Percentiles rank a stretch among this genome's conserved stretches.
Evolutionary conservation across 2,888 invertebrate species (phyloP).

Genomic region (Liopterus haemorrhoidalis): DNA sequence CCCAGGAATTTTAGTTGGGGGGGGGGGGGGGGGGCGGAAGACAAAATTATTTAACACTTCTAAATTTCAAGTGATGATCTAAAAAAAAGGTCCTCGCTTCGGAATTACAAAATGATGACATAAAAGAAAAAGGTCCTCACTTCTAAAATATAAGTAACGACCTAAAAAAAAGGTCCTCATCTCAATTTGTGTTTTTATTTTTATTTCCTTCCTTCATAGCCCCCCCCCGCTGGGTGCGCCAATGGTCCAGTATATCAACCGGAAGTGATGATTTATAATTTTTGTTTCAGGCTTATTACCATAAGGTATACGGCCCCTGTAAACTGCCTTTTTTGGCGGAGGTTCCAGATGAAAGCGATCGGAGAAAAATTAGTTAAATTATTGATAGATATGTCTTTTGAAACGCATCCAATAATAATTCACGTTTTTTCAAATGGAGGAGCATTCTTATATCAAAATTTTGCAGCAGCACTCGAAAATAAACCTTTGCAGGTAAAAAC

Average conservation of each 20-base stretch:
- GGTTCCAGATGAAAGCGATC: constrained; percentile 54
- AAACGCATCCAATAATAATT: constrained; percentile 65
- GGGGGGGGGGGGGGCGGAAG: too few relatives aligned
- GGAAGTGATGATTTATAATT: constrained; percentile 2
- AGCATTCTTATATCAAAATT: constrained; percentile 62
- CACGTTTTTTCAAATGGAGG: constrained; percentile 76
- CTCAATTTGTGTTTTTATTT: too few relatives aligned
- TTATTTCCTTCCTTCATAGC: too few relatives aligned
- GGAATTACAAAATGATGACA: too few relatives aligned
- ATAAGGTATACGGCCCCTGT: constrained; percentile 65
- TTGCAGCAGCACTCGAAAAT: constrained; percentile 55
- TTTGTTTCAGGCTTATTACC: constrained; percentile 57
- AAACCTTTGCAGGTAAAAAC: constrained; percentile 48
- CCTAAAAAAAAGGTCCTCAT: too few relatives aligned
- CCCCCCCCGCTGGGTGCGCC: neutral
- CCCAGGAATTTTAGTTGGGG: too few relatives aligned
- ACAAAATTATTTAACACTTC: too few relatives aligned
- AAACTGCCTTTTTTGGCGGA: constrained; percentile 59
- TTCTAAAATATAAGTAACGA: too few relatives aligned
- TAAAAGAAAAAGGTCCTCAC: too few relatives aligned
- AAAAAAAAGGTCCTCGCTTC: too few relatives aligned
- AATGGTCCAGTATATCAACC: neutral
- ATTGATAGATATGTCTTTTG: constrained; percentile 60
- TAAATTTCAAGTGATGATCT: too few relatives aligned
- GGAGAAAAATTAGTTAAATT: constrained; percentile 61